Conservation (phyloP, 2,797 vertebrate species). For the Chanos chanos region DNA sequence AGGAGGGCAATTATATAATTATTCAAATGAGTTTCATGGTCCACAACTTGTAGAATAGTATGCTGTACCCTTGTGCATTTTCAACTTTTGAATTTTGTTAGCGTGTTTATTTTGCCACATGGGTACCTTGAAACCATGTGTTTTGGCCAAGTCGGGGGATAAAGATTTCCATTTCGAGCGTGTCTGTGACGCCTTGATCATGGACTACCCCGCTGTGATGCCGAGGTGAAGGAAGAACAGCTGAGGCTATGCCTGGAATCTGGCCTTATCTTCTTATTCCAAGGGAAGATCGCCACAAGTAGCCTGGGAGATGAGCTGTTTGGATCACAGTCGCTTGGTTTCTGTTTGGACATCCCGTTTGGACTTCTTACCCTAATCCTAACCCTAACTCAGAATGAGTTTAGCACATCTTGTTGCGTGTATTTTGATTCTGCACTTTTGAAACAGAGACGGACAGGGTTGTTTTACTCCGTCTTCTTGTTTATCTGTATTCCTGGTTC, state of each 20-base stretch:
- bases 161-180: neutral
- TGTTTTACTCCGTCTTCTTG: no score
- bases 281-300: neutral
- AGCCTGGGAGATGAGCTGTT: neutral
- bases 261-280: neutral
- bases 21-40: no score
- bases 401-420: no score
- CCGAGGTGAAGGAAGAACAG: neutral
- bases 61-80: no score
- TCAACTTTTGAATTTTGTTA: no score
- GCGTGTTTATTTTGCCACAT: no score
- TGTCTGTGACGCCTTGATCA: neutral
- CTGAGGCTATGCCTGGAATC: neutral
- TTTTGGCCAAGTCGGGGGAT: no score
- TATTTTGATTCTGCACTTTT: neutral
- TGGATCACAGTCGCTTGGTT: slow-evolving; percentile 4
- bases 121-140: no score
- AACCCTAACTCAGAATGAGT: neutral
- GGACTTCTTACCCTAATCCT: slow-evolving; percentile 8
- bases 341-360: neutral
- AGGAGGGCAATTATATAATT: no score
- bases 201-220: neutral
- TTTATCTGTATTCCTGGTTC: no score
- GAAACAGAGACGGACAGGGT: neutral
- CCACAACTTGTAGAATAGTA: no score